A percentile compares a stretch with the other conserved stretches of the same genome.
phyloP scores from a whole-genome alignment of 1,140 invertebrate species.

The Bactericera cockerelli region DNA sequence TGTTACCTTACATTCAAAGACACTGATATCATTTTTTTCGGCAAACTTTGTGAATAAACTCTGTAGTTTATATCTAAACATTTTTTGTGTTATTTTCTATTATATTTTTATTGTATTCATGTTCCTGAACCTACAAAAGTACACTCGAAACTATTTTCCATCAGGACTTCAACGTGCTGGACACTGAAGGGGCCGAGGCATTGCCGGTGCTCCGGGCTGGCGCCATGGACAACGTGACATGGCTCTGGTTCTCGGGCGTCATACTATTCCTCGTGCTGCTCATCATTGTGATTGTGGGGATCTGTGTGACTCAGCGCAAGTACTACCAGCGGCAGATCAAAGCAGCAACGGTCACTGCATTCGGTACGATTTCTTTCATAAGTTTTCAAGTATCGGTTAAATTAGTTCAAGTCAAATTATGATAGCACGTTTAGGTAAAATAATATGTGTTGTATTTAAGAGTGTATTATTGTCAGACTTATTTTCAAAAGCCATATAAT shows the following conservation, averaged over 20 bases:
- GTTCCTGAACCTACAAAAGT: too few species aligned
- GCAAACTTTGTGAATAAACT: too few species aligned
- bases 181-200: conserved; percentile 65
- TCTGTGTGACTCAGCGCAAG: conserved; percentile 66
- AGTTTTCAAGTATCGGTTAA: background rate
- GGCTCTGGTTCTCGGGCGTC: conserved; percentile 62
- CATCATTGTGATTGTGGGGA: conserved; percentile 54
- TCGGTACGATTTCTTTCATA: conserved; percentile 44
- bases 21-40: too few species aligned
- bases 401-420: too few species aligned
- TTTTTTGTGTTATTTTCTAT: background rate
- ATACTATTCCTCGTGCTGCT: conserved; percentile 61
- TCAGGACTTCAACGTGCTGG: conserved; percentile 71
- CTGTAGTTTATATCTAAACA: too few species aligned
- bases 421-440: too few species aligned
- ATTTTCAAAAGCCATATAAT: too few species aligned
- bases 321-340: conserved; percentile 75
- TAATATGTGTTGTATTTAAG: background rate
- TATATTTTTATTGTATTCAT: background rate
- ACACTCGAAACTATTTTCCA: too few species aligned
- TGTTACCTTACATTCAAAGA: too few species aligned
- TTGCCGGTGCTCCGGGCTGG: conserved; percentile 32
- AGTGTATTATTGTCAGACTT: background rate
- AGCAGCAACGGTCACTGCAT: conserved; percentile 81
- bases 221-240: conserved; percentile 34